These are phyloP conservation scores for Stomatorhinus ivindoensis DNA, from an alignment of 2,113 vertebrate genomes.

Conservation along the genomic window DNA sequence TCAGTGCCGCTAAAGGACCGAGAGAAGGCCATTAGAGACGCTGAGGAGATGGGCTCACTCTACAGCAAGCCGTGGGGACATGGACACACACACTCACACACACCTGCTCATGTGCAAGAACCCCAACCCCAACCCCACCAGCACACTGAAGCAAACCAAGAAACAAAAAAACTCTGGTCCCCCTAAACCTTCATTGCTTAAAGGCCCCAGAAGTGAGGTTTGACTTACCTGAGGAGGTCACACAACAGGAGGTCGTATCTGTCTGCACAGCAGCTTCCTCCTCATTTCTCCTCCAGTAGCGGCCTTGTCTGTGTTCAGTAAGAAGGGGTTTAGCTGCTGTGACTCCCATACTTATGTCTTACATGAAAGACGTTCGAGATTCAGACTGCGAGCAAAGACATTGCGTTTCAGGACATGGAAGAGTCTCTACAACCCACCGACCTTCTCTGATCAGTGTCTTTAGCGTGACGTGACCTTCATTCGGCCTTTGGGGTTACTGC, in stretches of 20 bases:
- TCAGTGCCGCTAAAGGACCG: slow-evolving; percentile 86
- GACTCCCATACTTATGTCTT: not conserved
- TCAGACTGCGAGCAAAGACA: not conserved
- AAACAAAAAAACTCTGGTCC: not conserved
- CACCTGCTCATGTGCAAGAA: slow-evolving; percentile 20
- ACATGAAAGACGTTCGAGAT: not conserved
- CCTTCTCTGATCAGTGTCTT: not conserved
- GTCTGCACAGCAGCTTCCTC: not conserved
- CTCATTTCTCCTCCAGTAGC: not conserved
- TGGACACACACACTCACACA: slow-evolving; percentile 45
- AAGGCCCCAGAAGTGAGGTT: not conserved
- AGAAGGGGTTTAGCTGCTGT: not conserved
- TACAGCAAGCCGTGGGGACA: slow-evolving; percentile 69
- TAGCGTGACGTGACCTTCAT: not conserved
- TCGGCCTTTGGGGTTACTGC: not conserved
- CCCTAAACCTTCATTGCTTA: not conserved
- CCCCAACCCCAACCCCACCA: slow-evolving; percentile 12
- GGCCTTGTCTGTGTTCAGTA: not conserved
- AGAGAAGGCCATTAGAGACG: slow-evolving; percentile 75
- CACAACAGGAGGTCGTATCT: not conserved
- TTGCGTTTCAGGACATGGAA: not conserved
- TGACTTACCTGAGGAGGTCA: not conserved
- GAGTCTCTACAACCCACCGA: not conserved
- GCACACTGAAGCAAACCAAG: not conserved
- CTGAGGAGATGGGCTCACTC: slow-evolving; percentile 75